These are phyloP conservation scores for Nothoprocta perdicaria DNA, from an alignment of 2,113 vertebrate genomes.

Conservation along the genomic window DNA sequence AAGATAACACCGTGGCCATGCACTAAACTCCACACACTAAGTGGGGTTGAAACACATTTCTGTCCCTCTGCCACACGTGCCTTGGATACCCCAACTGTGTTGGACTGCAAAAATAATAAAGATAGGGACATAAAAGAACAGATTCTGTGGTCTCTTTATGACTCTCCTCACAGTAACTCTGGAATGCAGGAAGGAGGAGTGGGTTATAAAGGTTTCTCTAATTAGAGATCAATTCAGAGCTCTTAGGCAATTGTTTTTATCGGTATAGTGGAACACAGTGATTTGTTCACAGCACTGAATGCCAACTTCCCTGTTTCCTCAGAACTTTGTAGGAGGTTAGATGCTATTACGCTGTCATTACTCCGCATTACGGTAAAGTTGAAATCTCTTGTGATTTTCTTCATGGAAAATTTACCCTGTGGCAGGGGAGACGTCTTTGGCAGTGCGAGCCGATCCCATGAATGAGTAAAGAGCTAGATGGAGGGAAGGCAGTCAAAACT, in stretches of 20 bases:
- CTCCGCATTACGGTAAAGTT: slow-evolving; percentile 23
- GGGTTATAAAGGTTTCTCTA: slow-evolving; percentile 3
- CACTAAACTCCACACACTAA: neutral
- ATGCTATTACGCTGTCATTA: slow-evolving; percentile 46
- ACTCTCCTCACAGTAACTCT: neutral
- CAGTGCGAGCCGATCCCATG: neutral
- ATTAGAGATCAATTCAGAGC: slow-evolving; percentile 37
- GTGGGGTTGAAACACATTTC: neutral
- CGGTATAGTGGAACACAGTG: slow-evolving; percentile 24
- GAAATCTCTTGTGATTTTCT: slow-evolving; percentile 38
- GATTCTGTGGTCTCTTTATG: neutral
- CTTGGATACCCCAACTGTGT: neutral
- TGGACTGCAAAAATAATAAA: neutral
- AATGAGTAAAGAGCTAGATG: neutral
- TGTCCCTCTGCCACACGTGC: neutral
- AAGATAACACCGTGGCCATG: neutral
- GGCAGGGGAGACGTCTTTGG: neutral
- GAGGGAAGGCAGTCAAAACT: neutral
- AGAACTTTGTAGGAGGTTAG: slow-evolving; percentile 50
- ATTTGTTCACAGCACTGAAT: slow-evolving; percentile 31
- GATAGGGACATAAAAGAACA: neutral
- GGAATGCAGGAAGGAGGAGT: neutral
- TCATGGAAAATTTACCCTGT: slow-evolving; percentile 13
- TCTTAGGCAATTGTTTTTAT: slow-evolving; percentile 36
- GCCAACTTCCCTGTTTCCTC: slow-evolving; percentile 28